Conservation (phyloP, 1,140 invertebrate species). For the Apis laboriosa region DNA sequence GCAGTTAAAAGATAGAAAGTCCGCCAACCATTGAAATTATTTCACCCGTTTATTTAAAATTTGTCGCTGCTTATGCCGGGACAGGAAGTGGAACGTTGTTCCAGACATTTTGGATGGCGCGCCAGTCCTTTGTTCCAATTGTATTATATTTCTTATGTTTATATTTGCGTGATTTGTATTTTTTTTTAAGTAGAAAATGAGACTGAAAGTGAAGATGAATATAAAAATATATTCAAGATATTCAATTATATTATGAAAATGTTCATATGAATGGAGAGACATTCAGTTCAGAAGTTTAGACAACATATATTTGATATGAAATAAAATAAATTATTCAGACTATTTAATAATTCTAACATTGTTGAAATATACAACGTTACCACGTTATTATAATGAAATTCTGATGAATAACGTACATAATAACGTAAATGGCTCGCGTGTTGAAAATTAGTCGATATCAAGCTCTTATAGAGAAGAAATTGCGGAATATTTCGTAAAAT, state of each 20-base stretch:
- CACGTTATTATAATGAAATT: conserved; percentile 30
- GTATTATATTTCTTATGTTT: too few species aligned
- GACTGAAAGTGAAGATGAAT: too few species aligned
- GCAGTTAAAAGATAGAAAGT: not conserved
- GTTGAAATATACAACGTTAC: not conserved
- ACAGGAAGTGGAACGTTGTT: not conserved
- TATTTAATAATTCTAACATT: not conserved
- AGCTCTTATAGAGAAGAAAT: not conserved
- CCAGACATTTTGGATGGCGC: too few species aligned
- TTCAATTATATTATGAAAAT: not conserved
- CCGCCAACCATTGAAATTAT: conserved; percentile 11
- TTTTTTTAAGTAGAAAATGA: too few species aligned
- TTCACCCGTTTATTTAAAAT: conserved; percentile 2
- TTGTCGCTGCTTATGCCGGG: not conserved
- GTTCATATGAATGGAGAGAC: too few species aligned
- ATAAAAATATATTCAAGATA: too few species aligned
- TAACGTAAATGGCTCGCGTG: conserved; percentile 19
- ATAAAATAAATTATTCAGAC: too few species aligned
- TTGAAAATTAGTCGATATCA: conserved; percentile 32
- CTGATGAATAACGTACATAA: not conserved
- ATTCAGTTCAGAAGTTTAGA: too few species aligned
- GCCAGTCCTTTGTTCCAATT: too few species aligned
- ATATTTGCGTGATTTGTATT: too few species aligned
- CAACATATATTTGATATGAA: too few species aligned
- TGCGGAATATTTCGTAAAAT: conserved; percentile 7